Conservation (phyloP, 2,113 vertebrate species). For the Stictonetta naevosa region DNA sequence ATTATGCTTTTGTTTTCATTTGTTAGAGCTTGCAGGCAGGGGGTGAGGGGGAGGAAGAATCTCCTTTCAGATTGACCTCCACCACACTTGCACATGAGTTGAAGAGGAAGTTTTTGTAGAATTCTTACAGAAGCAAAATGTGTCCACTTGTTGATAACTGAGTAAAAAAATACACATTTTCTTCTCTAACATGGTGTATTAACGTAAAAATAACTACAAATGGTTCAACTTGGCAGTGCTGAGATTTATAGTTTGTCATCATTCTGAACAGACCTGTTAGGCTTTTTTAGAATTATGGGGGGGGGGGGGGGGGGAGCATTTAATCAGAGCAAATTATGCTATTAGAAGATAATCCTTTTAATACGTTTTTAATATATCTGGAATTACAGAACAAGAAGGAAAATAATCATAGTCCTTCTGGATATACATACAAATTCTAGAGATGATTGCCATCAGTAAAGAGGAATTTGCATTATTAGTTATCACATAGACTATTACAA, state of each 20-base stretch:
- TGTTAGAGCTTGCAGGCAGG: not conserved
- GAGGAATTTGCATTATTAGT: not conserved
- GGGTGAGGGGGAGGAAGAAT: not conserved
- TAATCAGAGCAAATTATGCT: not conserved
- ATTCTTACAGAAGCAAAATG: not conserved
- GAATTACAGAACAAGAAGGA: not conserved
- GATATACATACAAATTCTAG: not conserved
- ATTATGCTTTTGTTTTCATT: not conserved
- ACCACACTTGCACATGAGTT: not conserved
- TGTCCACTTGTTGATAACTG: not conserved
- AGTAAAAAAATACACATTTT: not conserved
- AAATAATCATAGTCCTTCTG: not conserved
- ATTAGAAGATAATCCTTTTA: not conserved
- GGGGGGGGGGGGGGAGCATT: not conserved
- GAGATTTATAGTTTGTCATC: not conserved
- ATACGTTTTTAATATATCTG: not conserved
- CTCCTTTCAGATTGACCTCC: not conserved
- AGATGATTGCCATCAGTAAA: not conserved
- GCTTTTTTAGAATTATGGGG: not conserved
- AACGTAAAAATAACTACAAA: not conserved
- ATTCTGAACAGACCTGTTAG: not conserved
- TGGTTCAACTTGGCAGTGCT: not conserved
- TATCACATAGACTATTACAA: not conserved
- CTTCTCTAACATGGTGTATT: not conserved
- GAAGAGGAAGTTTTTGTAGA: not conserved